Evolutionary conservation across 2,888 invertebrate species (phyloP).

Genomic region (Oscheius sp.): DNA sequence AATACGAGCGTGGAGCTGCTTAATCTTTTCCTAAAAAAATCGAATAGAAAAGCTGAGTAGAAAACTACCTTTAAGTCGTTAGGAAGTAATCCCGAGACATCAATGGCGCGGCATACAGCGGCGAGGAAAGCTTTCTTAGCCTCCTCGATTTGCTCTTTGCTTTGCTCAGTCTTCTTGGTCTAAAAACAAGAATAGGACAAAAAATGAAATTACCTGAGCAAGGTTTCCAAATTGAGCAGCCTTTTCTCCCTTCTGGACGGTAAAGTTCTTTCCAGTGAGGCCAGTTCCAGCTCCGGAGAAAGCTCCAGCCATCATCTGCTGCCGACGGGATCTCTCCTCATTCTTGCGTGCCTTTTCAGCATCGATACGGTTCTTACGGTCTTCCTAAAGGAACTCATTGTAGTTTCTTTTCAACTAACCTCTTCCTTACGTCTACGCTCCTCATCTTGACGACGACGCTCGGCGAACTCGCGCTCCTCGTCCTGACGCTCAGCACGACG

Average conservation of each 20-base stretch:
- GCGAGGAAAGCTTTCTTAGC: conserved; percentile 66
- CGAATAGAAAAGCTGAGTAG: neutral
- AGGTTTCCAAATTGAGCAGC: conserved; percentile 59
- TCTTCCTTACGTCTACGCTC: conserved; percentile 65
- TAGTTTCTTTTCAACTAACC: conserved; percentile 27
- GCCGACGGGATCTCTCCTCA: conserved; percentile 70
- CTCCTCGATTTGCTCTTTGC: conserved; percentile 64
- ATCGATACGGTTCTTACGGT: conserved; percentile 54
- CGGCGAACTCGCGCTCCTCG: conserved; percentile 64
- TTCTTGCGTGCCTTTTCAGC: conserved; percentile 69
- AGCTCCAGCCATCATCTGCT: conserved; percentile 70
- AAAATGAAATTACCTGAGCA: conserved; percentile 35
- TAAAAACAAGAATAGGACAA: too few species aligned
- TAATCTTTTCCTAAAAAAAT: conserved; percentile 60
- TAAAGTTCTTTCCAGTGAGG: conserved; percentile 64
- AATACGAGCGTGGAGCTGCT: conserved; percentile 68
- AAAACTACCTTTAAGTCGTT: conserved; percentile 63
- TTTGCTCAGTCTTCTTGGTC: conserved; percentile 39
- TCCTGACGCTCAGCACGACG: conserved; percentile 66
- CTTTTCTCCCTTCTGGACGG: conserved; percentile 55
- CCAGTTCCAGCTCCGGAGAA: conserved; percentile 58
- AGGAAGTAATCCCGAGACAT: conserved; percentile 67
- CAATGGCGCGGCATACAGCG: conserved; percentile 62
- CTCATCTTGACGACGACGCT: conserved; percentile 62
- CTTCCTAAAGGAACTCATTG: conserved; percentile 45